Conservation (phyloP, 2,113 vertebrate genomes). For the Centropristis striata region DNA sequence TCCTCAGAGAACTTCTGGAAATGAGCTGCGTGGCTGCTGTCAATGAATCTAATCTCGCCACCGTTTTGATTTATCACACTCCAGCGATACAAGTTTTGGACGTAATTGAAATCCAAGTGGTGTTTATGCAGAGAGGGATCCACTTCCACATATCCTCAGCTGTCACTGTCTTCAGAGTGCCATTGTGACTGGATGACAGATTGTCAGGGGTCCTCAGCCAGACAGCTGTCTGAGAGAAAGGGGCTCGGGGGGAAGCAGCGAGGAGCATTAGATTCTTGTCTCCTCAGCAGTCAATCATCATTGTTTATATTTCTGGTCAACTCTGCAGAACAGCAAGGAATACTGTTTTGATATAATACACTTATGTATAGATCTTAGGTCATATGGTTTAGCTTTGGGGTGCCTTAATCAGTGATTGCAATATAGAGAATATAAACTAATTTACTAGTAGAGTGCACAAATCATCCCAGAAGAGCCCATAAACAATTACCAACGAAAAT, state of each 20-base stretch:
- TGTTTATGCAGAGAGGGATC: constrained; percentile 73
- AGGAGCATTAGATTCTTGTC: constrained; percentile 72
- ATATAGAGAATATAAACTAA: neutral
- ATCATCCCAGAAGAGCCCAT: neutral
- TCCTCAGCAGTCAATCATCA: constrained; percentile 78
- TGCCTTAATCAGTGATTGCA: neutral
- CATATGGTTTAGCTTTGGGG: neutral
- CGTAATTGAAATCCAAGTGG: constrained; percentile 78
- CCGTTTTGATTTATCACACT: constrained; percentile 71
- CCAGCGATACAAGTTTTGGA: constrained; percentile 59
- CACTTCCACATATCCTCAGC: constrained; percentile 79
- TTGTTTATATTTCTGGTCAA: constrained; percentile 73
- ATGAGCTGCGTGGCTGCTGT: constrained; percentile 47
- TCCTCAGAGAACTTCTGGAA: constrained; percentile 61
- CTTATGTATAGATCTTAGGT: constrained; percentile 3
- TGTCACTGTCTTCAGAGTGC: constrained; percentile 75
- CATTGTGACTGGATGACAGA: constrained; percentile 81
- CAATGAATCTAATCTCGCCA: constrained; percentile 66
- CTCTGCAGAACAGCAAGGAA: constrained; percentile 25
- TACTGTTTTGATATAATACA: constrained; percentile 18
- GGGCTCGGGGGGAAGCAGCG: constrained; percentile 59
- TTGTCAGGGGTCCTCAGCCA: constrained; percentile 76
- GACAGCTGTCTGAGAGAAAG: constrained; percentile 77
- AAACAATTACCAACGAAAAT: constrained; percentile 2
- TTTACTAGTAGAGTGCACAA: neutral